phyloP scores from a whole-genome alignment of 2,113 vertebrate species.

The Tautogolabrus adspersus region DNA sequence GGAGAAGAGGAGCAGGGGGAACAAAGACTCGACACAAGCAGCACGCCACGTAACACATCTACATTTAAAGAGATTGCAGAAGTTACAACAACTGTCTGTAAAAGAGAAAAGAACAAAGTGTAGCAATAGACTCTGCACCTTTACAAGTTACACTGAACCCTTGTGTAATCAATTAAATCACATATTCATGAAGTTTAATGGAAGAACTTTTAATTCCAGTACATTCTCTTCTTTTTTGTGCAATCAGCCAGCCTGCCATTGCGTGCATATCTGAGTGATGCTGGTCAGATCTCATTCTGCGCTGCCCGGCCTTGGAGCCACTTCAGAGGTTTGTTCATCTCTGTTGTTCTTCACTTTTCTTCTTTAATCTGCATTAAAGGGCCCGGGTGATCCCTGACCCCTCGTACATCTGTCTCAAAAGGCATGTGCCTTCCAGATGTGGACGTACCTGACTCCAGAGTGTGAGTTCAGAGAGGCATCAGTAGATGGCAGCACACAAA shows the following conservation, averaged over 20 bases:
- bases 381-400: slow-evolving; percentile 69
- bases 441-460: slow-evolving; percentile 39
- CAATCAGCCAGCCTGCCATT: slow-evolving; percentile 10
- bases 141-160: background rate
- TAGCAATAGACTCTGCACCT: background rate
- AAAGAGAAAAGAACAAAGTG: background rate
- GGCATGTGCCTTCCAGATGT: slow-evolving; percentile 85
- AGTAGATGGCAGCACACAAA: slow-evolving; percentile 75
- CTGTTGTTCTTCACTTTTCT: slow-evolving; percentile 73
- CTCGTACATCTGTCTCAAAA: slow-evolving; percentile 70
- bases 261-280: slow-evolving; percentile 35
- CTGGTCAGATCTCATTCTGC: slow-evolving; percentile 37
- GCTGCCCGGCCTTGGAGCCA: slow-evolving; percentile 50
- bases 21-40: slow-evolving; percentile 63
- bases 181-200: background rate
- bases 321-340: slow-evolving; percentile 74
- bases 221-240: background rate
- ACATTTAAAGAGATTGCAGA: slow-evolving; percentile 20
- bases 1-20: slow-evolving; percentile 26
- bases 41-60: slow-evolving; percentile 29
- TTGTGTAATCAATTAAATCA: background rate
- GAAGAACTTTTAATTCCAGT: background rate
- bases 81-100: background rate
- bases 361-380: slow-evolving; percentile 79
- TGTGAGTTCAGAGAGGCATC: slow-evolving; percentile 35